phyloP scores from a whole-genome alignment of 2,888 invertebrate genomes.

The Anaspis maculata region DNA sequence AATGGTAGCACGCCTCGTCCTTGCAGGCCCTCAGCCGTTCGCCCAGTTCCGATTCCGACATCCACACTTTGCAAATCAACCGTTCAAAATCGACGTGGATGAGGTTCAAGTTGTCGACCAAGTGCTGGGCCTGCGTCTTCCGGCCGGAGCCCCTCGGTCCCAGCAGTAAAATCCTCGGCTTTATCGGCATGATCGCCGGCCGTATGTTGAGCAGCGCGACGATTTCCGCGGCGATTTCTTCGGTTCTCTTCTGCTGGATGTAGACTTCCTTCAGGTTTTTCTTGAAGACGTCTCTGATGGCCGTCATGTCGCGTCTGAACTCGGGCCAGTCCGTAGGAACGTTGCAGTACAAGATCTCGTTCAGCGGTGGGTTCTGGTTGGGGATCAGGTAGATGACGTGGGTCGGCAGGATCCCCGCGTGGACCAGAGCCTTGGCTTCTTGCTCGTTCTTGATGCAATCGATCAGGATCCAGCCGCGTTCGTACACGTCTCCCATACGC shows the following conservation, averaged over 20 bases:
- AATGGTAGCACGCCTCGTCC: constrained; percentile 34
- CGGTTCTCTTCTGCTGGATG: constrained; percentile 30
- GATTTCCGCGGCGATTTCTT: constrained; percentile 39
- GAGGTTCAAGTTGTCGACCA: constrained; percentile 48
- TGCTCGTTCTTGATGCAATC: constrained; percentile 42
- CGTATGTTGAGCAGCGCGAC: constrained; percentile 33
- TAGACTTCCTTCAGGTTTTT: constrained; percentile 34
- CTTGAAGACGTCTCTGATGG: constrained; percentile 37
- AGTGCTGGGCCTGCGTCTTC: constrained; percentile 45
- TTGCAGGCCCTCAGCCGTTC: constrained; percentile 30
- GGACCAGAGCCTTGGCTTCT: constrained; percentile 43
- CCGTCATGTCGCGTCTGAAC: constrained; percentile 33
- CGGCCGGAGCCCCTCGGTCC: constrained; percentile 54
- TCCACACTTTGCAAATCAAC: constrained; percentile 45
- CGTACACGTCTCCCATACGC: constrained; percentile 30
- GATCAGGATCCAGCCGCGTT: constrained; percentile 39
- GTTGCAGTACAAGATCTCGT: constrained; percentile 34
- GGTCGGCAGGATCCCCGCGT: constrained; percentile 44
- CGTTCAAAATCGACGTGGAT: constrained; percentile 50
- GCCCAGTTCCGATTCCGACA: constrained; percentile 34
- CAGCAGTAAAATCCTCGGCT: constrained; percentile 51
- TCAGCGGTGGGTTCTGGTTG: constrained; percentile 32
- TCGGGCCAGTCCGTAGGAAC: constrained; percentile 34
- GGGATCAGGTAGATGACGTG: constrained; percentile 46
- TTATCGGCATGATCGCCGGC: constrained; percentile 43